These are phyloP conservation scores for Cyprinodon brontotheroides DNA, from an alignment of 2,113 vertebrate species.

Conservation along the genomic window DNA sequence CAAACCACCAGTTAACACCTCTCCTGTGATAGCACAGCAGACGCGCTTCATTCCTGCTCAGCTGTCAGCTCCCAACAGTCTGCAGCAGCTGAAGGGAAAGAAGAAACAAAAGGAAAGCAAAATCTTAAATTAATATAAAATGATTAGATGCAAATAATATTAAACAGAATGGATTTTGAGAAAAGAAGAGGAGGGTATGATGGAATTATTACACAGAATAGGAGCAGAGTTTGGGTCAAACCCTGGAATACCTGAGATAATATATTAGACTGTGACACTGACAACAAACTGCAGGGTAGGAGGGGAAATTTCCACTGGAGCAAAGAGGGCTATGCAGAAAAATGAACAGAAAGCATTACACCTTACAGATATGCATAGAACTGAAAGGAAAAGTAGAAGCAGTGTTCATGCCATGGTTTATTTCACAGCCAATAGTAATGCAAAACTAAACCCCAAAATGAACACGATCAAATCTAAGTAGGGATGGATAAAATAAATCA, in stretches of 20 bases:
- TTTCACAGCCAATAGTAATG: background rate
- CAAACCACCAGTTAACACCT: slow-evolving; percentile 78
- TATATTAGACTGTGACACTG: slow-evolving; percentile 1
- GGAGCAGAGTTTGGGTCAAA: too few relatives aligned
- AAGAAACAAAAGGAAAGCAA: background rate
- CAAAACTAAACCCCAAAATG: background rate
- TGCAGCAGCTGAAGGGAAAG: slow-evolving; percentile 54
- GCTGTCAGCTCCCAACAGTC: slow-evolving; percentile 80
- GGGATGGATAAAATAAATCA: background rate
- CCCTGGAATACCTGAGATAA: slow-evolving; percentile 43
- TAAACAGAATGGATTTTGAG: background rate
- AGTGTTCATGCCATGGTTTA: too few relatives aligned
- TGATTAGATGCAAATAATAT: background rate
- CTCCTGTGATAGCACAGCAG: slow-evolving; percentile 69
- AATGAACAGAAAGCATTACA: background rate
- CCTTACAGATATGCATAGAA: background rate
- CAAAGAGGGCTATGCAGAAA: slow-evolving; percentile 65
- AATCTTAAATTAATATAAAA: background rate
- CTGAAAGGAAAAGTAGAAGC: background rate
- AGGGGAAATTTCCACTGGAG: slow-evolving; percentile 78
- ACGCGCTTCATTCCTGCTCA: slow-evolving; percentile 44
- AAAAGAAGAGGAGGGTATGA: background rate
- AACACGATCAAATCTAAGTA: background rate
- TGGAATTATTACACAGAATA: background rate
- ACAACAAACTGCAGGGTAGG: slow-evolving; percentile 75